Evolutionary conservation across 2,888 invertebrate species (phyloP), one percentile per base, ranked within the genome.

Genomic region (Drosophila atroscutellata): DNA sequence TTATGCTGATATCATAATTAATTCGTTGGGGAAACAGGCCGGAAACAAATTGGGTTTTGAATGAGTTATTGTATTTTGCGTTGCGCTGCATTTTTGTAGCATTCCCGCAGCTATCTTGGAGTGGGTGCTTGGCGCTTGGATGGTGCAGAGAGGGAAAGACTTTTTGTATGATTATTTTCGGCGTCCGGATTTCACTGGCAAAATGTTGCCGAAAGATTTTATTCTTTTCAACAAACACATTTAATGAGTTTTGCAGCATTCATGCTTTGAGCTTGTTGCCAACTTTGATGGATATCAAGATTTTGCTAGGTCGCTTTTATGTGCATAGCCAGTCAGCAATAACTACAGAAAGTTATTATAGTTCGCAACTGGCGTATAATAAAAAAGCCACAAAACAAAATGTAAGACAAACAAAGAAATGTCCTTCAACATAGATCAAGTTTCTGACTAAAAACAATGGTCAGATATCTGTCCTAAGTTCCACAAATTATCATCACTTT

Each of bases 1-100:
- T 86, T 90, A 80, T 86, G 85, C 82, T 89, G 86, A 90, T 86
- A 90, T 87, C 88, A 90, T 90, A 86, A 86, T 86, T 86, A 86
- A 90, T 86, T 86, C 88, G 89, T 75, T 80, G 83, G 81, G 85
- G 85, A 85, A 85, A 90, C 85, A 85, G 85, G 86, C 89, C 85
- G 85, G 85, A 85, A 85, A 85, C 85, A 75, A 90, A 85, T 85
- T 85, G 85, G 90, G 90, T 69, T 88, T 85, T 90, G 89, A 80
- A 90, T 90, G 85, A 90, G 85, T 85, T 85, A 90, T 85, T 88
- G 90, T 90, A 65, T 88, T 75, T 79, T 88, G 80, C 68, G 90
- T 74, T 68, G 58, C 65, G 86, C 54, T 90, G 77, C 83, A 85
- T 82, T 84, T 84, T 89, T 81, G 59, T 77, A 42, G 34, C 32